Evolutionary conservation across 2,888 invertebrate genomes (phyloP), one percentile per base, ranked within the genome.

Genomic region (Hirudinaria manillensis): DNA sequence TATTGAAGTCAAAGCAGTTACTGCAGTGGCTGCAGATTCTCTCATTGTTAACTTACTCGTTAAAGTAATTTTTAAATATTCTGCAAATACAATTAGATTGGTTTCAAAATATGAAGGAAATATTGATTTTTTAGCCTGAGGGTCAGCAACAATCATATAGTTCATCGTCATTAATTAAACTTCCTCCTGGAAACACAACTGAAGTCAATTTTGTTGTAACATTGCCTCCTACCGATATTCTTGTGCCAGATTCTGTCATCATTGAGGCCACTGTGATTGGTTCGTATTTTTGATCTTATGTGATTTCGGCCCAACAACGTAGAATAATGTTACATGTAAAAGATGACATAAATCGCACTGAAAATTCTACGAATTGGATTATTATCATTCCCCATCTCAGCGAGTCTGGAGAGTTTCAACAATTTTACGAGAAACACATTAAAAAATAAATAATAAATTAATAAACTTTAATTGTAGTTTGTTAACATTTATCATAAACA

Each of bases 81-180:
- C n/a, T n/a, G n/a, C n/a, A n/a, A n/a, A n/a, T n/a, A n/a, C n/a
- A n/a, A n/a, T n/a, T n/a, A n/a, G n/a, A n/a, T n/a, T n/a, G n/a
- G n/a, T 45, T 45, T 45, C 16, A 45, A 45, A 1, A 7, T 10
- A 7, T 45, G 16, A 45, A 45, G 45, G 3, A 10, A 3, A 10
- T 38, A 45, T 4, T 45, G 45, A 45, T n/a, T 16, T 75, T 83
- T 74, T 81, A 91, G 89, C 89, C 92, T 21, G 92, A 92, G 85
- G 93, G 93, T 74, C 90, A 91, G 81, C 89, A 90, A 0, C 89
- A 91, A 80, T 90, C 89, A 81, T 88, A 89, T 78, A 92, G 92
- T 81, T 89, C 16, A 88, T 93, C 77, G 83, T 93, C 21, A 92
- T 92, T 82, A 85, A 93, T 24, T 86, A 90, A 76, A 34, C 16